These are phyloP conservation scores for Apodemia hepburni DNA, from an alignment of 2,888 invertebrate genomes.

Conservation along the genomic window DNA sequence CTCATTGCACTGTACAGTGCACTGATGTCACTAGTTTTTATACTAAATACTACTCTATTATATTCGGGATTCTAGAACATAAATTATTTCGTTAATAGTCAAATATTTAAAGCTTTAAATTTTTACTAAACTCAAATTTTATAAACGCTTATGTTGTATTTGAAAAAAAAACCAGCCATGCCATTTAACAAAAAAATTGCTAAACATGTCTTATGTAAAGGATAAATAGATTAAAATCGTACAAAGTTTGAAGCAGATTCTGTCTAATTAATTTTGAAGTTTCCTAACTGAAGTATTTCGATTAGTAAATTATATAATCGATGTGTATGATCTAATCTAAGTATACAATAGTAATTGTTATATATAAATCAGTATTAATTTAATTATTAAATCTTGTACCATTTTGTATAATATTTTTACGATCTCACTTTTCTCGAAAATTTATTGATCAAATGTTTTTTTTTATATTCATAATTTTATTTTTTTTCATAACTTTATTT, in stretches of 20 bases:
- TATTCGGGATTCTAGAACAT: too few species aligned
- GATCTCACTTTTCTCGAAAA: constrained; percentile 19
- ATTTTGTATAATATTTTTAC: constrained; percentile 20
- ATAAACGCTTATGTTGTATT: too few species aligned
- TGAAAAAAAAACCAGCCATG: too few species aligned
- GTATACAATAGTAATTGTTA: constrained; percentile 19
- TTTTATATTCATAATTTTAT: neutral
- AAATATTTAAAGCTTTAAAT: neutral
- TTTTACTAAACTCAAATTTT: neutral
- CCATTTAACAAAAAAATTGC: too few species aligned
- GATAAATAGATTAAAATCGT: constrained; percentile 19
- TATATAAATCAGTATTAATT: constrained; percentile 26
- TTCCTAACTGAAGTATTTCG: neutral
- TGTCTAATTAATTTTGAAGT: neutral
- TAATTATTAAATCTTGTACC: constrained; percentile 20
- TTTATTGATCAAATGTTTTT: neutral
- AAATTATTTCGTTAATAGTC: neutral
- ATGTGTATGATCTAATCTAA: constrained; percentile 20
- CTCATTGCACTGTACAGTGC: too few species aligned
- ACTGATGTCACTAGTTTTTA: too few species aligned
- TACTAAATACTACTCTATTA: too few species aligned
- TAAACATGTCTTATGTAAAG: neutral
- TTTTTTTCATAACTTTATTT: neutral
- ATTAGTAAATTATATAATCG: constrained; percentile 8
- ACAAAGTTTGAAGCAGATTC: constrained; percentile 22